A percentile compares a stretch with the other conserved stretches of the same genome.
These are phyloP conservation scores for Ciona savignyi DNA, from an alignment of 23 tunicate species.

Conservation along the genomic window DNA sequence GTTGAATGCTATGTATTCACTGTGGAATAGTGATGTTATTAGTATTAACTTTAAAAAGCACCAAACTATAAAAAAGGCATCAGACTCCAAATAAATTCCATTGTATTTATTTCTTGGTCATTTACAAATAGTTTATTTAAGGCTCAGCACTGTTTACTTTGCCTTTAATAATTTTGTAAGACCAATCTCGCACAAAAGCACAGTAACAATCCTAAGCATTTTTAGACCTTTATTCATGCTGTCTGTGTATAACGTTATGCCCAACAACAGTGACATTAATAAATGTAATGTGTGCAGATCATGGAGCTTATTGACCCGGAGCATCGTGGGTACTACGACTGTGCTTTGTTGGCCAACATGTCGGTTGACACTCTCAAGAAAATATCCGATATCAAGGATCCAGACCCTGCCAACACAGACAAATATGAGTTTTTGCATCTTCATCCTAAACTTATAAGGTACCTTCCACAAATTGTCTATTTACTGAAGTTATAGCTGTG, in stretches of 20 bases:
- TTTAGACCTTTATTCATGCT: background rate
- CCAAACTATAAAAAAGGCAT: no score
- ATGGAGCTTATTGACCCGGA: background rate
- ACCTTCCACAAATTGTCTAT: no score
- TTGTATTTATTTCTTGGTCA: no score
- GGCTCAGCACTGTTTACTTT: no score
- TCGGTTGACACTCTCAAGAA: slow-evolving; percentile 9
- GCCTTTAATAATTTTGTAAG: background rate
- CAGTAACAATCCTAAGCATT: no score
- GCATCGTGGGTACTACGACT: background rate
- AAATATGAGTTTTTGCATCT: slow-evolving; percentile 22
- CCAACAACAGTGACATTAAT: background rate
- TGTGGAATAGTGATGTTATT: no score
- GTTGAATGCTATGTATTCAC: no score
- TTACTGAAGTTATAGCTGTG: no score
- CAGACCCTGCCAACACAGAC: slow-evolving; percentile 27
- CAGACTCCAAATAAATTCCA: no score
- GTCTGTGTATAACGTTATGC: background rate
- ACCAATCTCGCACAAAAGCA: no score
- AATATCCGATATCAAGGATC: slow-evolving; percentile 11
- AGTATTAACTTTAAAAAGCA: no score
- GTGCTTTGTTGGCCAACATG: background rate
- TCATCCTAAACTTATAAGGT: background rate
- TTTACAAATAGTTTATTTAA: no score
- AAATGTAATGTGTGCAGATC: background rate